These are phyloP conservation scores for Sterna hirundo DNA, from an alignment of 2,113 vertebrate genomes.

Conservation along the genomic window DNA sequence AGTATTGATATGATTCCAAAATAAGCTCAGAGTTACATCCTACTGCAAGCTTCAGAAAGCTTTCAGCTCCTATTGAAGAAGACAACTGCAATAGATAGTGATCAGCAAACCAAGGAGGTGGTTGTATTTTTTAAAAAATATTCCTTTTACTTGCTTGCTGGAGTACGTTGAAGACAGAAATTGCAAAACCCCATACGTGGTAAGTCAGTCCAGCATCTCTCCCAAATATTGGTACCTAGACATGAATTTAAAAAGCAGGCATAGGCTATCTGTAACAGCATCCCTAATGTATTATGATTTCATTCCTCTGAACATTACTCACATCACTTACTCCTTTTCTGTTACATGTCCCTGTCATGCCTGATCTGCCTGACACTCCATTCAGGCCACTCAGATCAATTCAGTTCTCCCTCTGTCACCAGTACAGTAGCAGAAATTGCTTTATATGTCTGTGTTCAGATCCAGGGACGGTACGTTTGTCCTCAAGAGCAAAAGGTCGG, in stretches of 20 bases:
- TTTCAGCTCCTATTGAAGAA: not conserved
- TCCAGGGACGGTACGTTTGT: not conserved
- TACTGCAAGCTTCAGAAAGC: not conserved
- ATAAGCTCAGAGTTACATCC: not conserved
- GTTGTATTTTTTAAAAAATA: not conserved
- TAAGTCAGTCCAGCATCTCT: not conserved
- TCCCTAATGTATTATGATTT: not conserved
- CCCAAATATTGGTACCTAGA: not conserved
- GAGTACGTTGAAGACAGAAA: not conserved
- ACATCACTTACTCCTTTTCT: not conserved
- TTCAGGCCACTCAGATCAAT: not conserved
- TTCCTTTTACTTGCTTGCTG: not conserved
- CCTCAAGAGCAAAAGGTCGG: not conserved
- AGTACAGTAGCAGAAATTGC: not conserved
- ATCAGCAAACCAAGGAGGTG: not conserved
- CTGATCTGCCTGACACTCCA: not conserved
- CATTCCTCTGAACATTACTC: not conserved
- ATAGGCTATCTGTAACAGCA: not conserved
- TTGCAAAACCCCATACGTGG: not conserved
- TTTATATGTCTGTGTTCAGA: not conserved
- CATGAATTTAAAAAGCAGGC: not conserved
- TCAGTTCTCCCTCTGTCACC: not conserved
- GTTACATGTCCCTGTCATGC: not conserved
- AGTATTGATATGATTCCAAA: not conserved
- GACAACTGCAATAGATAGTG: not conserved